Percentiles rank a stretch among this genome's conserved stretches.
Evolutionary conservation across 2,113 vertebrate species (phyloP).

Genomic region (Nymphicus hollandicus): DNA sequence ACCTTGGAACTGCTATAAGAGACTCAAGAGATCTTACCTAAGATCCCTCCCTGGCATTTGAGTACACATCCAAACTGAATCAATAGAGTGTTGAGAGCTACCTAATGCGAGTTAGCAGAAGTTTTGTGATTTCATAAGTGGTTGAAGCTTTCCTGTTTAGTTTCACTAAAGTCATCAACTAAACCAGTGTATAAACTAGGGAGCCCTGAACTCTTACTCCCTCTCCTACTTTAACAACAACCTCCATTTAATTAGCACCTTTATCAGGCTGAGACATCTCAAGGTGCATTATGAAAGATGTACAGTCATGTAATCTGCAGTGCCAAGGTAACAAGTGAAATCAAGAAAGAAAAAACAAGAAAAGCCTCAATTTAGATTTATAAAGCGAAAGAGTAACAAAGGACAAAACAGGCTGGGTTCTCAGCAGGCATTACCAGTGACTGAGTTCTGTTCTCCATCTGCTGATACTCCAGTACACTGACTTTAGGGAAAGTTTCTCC

Average conservation of each 20-base stretch:
- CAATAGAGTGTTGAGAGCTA: not conserved
- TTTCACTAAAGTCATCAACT: not conserved
- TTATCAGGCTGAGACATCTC: constrained; percentile 26
- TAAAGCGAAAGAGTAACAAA: not conserved
- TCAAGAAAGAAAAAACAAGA: not conserved
- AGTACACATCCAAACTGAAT: not conserved
- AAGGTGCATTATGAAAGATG: constrained; percentile 22
- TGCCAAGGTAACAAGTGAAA: constrained; percentile 41
- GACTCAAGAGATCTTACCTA: not conserved
- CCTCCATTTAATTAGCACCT: constrained; percentile 39
- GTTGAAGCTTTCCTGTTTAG: not conserved
- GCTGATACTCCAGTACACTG: not conserved
- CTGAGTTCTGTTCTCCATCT: not conserved
- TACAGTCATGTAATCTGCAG: not conserved
- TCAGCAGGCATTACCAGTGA: not conserved
- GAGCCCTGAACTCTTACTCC: constrained; percentile 16
- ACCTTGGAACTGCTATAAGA: not conserved
- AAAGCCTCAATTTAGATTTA: not conserved
- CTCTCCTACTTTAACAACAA: not conserved
- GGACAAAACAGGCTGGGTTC: not conserved
- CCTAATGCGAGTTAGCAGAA: not conserved
- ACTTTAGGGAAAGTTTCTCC: not conserved
- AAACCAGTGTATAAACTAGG: not conserved
- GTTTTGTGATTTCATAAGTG: not conserved
- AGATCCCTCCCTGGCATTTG: not conserved